Conservation (phyloP, 2,888 invertebrate species). For the Pheosia tremula region DNA sequence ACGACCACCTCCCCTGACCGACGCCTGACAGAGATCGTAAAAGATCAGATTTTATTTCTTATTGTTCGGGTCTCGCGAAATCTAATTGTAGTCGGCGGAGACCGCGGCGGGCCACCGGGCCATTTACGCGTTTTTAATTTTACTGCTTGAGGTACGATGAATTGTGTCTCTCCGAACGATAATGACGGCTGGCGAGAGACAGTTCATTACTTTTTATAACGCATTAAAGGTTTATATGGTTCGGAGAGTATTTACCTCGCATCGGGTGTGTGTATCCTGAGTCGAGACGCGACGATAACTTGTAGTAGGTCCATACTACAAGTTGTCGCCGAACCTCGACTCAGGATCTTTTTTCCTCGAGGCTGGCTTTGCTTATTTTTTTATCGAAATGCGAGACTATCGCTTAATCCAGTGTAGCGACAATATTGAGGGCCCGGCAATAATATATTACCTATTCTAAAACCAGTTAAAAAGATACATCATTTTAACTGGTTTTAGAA, state of each 20-base stretch:
- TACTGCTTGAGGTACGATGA: conserved; percentile 66
- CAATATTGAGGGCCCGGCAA: conserved; percentile 14
- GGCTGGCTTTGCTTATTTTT: conserved; percentile 8
- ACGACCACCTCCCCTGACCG: conserved; percentile 73
- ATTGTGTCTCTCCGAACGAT: conserved; percentile 64
- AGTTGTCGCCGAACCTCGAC: conserved; percentile 5
- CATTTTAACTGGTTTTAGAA: too few relatives aligned
- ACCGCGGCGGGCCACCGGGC: conserved; percentile 54
- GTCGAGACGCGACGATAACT: too few relatives aligned
- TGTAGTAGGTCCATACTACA: not conserved
- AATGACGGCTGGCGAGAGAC: conserved; percentile 63
- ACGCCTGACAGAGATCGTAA: conserved; percentile 79
- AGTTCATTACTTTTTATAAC: conserved; percentile 75
- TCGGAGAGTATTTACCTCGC: conserved; percentile 31
- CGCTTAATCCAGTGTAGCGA: conserved; percentile 19
- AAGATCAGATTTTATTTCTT: conserved; percentile 82
- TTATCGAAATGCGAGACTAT: not conserved
- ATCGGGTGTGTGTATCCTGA: not conserved
- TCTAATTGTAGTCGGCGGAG: conserved; percentile 78
- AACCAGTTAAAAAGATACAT: too few relatives aligned
- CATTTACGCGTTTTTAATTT: conserved; percentile 81
- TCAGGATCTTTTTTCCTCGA: conserved; percentile 6
- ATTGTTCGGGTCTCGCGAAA: conserved; percentile 83
- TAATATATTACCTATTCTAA: not conserved
- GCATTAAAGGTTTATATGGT: conserved; percentile 62